Conservation (phyloP, 2,888 invertebrate genomes). For the Apamea crenata region DNA sequence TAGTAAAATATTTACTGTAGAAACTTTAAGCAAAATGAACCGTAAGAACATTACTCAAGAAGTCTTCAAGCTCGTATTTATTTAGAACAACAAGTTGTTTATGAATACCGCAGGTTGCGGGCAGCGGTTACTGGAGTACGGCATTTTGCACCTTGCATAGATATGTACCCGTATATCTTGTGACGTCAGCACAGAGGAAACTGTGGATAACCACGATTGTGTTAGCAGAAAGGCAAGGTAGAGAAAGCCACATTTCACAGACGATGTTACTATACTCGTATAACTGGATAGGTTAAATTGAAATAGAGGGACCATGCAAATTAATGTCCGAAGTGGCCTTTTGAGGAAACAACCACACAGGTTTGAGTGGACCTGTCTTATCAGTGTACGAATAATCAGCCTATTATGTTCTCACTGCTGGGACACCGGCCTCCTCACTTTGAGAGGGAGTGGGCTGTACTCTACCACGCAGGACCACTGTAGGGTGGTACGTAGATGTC, state of each 20-base stretch:
- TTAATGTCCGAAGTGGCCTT: neutral
- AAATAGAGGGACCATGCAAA: neutral
- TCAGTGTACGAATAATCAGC: neutral
- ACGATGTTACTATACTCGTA: neutral
- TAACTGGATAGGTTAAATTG: neutral
- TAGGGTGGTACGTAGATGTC: too few relatives aligned
- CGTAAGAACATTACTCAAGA: neutral
- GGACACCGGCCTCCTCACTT: too few relatives aligned
- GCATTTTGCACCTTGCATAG: neutral
- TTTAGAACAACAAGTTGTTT: constrained; percentile 43
- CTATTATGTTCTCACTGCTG: neutral
- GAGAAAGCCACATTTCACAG: neutral
- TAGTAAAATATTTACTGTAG: neutral
- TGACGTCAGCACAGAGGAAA: constrained; percentile 10
- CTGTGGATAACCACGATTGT: constrained; percentile 6
- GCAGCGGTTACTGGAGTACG: constrained; percentile 15
- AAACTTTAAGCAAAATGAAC: neutral
- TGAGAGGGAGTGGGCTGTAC: too few relatives aligned
- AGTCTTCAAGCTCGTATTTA: constrained; percentile 15
- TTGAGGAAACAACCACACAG: neutral
- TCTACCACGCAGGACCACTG: neutral
- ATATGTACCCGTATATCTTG: constrained; percentile 43
- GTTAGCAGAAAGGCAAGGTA: neutral
- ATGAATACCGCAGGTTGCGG: constrained; percentile 41
- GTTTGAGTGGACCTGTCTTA: neutral